phyloP scores from a whole-genome alignment of 2,113 vertebrate genomes.

The Coturnix japonica region DNA sequence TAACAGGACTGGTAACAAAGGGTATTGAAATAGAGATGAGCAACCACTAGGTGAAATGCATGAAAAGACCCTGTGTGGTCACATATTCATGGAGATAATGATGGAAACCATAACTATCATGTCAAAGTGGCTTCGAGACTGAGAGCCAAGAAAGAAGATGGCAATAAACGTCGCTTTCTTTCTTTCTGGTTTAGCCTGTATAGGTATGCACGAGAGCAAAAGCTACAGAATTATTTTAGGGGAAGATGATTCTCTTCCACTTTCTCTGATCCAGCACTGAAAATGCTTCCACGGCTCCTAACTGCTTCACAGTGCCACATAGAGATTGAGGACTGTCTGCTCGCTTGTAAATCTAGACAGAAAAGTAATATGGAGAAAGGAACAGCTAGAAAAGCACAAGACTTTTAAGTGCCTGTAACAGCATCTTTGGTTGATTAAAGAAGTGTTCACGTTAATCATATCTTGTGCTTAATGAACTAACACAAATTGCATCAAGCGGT shows the following conservation, averaged over 20 bases:
- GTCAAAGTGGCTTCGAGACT: not conserved
- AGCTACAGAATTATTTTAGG: not conserved
- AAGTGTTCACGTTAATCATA: slow-evolving; percentile 17
- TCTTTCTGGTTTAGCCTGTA: not conserved
- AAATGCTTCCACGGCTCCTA: not conserved
- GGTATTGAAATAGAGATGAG: not conserved
- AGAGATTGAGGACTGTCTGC: not conserved
- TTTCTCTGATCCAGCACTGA: not conserved
- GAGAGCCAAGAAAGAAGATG: not conserved
- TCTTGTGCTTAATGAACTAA: slow-evolving; percentile 27
- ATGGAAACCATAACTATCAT: not conserved
- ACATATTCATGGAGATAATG: not conserved
- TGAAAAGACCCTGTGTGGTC: not conserved
- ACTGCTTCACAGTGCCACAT: not conserved
- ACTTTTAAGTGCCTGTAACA: not conserved
- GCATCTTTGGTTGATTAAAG: not conserved
- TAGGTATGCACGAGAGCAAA: not conserved
- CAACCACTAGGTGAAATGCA: not conserved
- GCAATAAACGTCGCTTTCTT: accelerated
- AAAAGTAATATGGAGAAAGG: not conserved
- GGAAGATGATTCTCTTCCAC: not conserved
- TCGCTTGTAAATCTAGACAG: not conserved
- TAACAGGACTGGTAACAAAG: not conserved
- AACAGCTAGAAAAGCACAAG: not conserved
- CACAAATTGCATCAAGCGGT: slow-evolving; percentile 15